phyloP scores from a whole-genome alignment of 2,113 vertebrate species.

The Gymnogyps californianus region DNA sequence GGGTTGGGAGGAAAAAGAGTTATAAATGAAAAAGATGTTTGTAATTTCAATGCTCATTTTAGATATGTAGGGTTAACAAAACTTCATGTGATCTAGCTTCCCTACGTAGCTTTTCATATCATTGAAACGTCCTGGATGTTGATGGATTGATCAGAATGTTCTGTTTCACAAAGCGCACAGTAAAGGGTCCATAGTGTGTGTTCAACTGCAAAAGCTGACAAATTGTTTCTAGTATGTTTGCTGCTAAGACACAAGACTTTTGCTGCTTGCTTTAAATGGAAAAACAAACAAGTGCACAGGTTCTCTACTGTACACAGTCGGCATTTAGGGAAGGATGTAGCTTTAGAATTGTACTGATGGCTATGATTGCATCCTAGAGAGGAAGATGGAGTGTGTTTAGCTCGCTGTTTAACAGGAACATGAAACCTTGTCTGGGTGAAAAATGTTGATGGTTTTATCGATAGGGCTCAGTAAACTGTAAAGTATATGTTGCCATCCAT shows the following conservation, averaged over 20 bases:
- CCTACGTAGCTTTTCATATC: neutral
- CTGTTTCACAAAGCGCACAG: neutral
- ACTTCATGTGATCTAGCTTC: neutral
- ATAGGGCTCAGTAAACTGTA: constrained; percentile 55
- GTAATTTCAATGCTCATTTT: neutral
- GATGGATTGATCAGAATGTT: neutral
- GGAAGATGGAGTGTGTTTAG: constrained; percentile 4
- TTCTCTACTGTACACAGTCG: neutral
- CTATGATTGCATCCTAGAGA: neutral
- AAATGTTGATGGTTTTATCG: constrained; percentile 50
- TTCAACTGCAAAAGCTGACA: neutral
- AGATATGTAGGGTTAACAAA: neutral
- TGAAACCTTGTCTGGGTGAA: constrained; percentile 40
- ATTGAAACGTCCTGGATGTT: neutral
- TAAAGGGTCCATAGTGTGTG: neutral
- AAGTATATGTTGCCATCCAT: constrained; percentile 25
- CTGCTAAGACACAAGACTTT: neutral
- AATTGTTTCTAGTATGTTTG: neutral
- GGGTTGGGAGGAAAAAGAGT: neutral
- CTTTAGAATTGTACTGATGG: neutral
- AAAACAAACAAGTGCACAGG: neutral
- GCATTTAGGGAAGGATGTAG: neutral
- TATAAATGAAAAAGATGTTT: neutral
- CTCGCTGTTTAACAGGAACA: neutral
- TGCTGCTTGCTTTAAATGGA: neutral